Evolutionary conservation across 2,113 vertebrate genomes (phyloP).

Genomic region (Dromiciops gliroides): DNA sequence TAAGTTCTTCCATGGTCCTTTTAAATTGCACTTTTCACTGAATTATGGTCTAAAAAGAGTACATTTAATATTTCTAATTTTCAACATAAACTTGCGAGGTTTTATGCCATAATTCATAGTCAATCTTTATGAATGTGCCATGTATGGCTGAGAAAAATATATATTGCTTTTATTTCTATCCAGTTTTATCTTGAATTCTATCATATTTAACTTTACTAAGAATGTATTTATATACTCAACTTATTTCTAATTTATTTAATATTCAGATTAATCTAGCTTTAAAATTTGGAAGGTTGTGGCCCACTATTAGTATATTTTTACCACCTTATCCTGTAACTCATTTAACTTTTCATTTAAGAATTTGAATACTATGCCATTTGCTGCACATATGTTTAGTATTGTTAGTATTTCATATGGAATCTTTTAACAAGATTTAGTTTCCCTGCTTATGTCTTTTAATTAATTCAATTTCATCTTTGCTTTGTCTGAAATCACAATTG

Average conservation of each 20-base stretch:
- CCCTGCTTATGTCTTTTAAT: too few species aligned
- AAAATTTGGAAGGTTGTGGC: background rate
- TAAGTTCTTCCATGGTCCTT: background rate
- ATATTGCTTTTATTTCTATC: background rate
- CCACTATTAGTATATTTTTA: too few species aligned
- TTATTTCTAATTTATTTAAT: background rate
- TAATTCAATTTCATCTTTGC: too few species aligned
- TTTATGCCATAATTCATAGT: too few species aligned
- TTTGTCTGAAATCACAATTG: too few species aligned
- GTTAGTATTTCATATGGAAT: too few species aligned
- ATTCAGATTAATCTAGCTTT: background rate
- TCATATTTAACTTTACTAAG: background rate
- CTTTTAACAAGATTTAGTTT: too few species aligned
- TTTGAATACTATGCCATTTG: too few species aligned
- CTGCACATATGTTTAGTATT: too few species aligned
- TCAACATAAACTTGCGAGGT: too few species aligned
- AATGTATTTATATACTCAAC: background rate
- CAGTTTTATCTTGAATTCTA: background rate
- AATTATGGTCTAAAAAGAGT: background rate
- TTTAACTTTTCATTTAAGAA: too few species aligned
- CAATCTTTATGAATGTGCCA: background rate
- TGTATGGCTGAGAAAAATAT: background rate
- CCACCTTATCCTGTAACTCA: too few species aligned
- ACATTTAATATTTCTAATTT: background rate
- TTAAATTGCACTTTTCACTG: background rate